Evolutionary conservation across 2,113 vertebrate species (phyloP).

Genomic region (Erythrolamprus reginae): DNA sequence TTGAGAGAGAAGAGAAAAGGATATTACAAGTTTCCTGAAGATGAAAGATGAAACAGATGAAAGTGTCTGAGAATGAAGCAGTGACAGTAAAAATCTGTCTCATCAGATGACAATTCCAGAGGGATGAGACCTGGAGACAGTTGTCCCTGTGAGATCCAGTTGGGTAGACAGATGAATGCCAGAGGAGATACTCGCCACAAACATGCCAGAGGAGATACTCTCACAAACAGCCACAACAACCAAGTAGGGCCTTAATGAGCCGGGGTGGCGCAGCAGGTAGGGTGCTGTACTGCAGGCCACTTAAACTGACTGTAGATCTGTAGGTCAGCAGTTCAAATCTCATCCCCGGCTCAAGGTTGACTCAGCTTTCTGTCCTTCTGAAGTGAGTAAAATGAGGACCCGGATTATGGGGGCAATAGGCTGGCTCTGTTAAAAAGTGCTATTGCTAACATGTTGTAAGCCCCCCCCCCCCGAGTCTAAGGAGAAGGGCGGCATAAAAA

Average conservation of each 20-base stretch:
- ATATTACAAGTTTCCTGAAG: background rate
- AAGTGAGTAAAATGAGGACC: too few relatives aligned
- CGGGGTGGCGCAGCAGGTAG: too few relatives aligned
- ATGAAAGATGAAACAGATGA: background rate
- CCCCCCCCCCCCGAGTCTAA: too few relatives aligned
- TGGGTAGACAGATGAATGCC: background rate
- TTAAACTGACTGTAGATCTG: too few relatives aligned
- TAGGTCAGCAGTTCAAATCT: too few relatives aligned
- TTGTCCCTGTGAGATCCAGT: background rate
- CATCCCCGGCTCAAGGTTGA: too few relatives aligned
- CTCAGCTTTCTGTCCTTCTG: too few relatives aligned
- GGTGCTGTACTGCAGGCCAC: too few relatives aligned
- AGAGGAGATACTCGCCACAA: background rate
- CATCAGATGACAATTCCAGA: background rate
- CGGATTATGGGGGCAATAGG: too few relatives aligned
- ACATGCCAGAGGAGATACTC: background rate
- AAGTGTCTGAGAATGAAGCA: background rate
- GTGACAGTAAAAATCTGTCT: background rate
- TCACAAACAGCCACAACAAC: background rate
- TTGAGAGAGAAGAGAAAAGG: background rate
- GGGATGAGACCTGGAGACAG: background rate
- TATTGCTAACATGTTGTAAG: too few relatives aligned
- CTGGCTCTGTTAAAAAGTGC: too few relatives aligned
- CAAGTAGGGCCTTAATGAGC: background rate
- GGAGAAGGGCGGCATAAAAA: too few relatives aligned